Base-by-base conservation (phyloP, 2,888 invertebrate genomes). In the Agrochola litura region DNA sequence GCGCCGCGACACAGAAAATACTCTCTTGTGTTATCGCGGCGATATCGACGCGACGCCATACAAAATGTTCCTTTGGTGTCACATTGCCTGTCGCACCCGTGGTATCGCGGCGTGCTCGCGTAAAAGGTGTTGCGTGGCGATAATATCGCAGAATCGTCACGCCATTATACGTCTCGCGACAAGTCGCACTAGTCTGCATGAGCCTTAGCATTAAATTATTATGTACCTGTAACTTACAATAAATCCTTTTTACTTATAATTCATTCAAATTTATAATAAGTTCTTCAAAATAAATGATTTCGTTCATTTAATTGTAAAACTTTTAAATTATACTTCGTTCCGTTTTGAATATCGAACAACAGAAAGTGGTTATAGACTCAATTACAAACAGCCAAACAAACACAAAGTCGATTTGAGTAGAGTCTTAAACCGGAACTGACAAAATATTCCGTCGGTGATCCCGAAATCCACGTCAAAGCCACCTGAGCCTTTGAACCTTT, bases 381-480 rank as follows among this genome's bases (percentile, higher is more conserved):
- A 80, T 80, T 84, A 86, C 54, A 41, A 71, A 25, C 70, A 66
- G 52, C 74, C 78, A 79, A 81, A 86, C 81, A 86, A 84, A 84
- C 77, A 64, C 73, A 84, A 86, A 85, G 78, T 86, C 87, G 73
- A 86, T 81, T 86, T 78, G 66, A 75, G 66, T 60, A 61, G 12
- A 74, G 61, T 76, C 85, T 71, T 76, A 72, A 68, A 74, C 65
- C 82, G 79, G 79, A 85, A 78, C 76, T 67, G 73, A 64, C 77
- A 84, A 86, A 86, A 87, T 87, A 80, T 85, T 76, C 80, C 71
- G 77, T 61, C 67, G 69, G 79, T 82, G 82, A 74, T 79, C 73
- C 75, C 71, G 60, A 64, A 77, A 76, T 77, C 65, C 37, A 58
- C 68, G 76, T 80, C 83, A 87, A 83, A 80, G 83, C 69, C 78